These are phyloP conservation scores for Apostichopus leukothele DNA, from an alignment of 53 echinoderm and acorn worm species.

Conservation along the genomic window DNA sequence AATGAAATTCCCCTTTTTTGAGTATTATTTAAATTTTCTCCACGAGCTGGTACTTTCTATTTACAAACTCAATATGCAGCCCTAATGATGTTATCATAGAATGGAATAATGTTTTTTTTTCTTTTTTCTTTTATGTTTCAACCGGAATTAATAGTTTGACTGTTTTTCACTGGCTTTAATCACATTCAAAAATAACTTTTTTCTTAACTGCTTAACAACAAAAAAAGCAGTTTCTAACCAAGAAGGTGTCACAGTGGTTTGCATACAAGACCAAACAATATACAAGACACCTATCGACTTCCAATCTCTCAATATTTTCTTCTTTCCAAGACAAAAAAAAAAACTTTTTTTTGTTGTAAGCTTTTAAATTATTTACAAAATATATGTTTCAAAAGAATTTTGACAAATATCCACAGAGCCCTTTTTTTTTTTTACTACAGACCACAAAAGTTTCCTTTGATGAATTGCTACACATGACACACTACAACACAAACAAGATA, in stretches of 20 bases:
- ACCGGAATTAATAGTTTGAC: too few relatives aligned
- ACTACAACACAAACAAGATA: constrained; percentile 2
- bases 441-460: constrained; percentile 3
- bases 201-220: not conserved
- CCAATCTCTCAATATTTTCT: constrained; percentile 4
- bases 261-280: constrained; percentile 41
- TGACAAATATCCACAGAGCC: constrained; percentile 38
- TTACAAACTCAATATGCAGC: too few relatives aligned
- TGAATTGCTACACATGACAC: constrained; percentile 32
- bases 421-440: constrained; percentile 2
- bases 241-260: constrained; percentile 23
- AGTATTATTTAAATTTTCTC: too few relatives aligned
- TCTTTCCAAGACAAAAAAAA: constrained; percentile 32
- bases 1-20: too few relatives aligned
- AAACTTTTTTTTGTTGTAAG: constrained; percentile 27
- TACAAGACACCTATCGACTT: constrained; percentile 33
- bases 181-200: not conserved
- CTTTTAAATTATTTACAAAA: constrained; percentile 41
- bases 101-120: too few relatives aligned
- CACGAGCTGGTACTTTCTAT: too few relatives aligned
- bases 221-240: not conserved
- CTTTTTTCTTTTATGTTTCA: too few relatives aligned
- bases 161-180: too few relatives aligned
- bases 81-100: too few relatives aligned
- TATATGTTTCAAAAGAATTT: constrained; percentile 38